Percentiles rank a stretch among this genome's conserved stretches.
Conservation (phyloP, 2,888 invertebrate species). For the Latrodectus hesperus region DNA sequence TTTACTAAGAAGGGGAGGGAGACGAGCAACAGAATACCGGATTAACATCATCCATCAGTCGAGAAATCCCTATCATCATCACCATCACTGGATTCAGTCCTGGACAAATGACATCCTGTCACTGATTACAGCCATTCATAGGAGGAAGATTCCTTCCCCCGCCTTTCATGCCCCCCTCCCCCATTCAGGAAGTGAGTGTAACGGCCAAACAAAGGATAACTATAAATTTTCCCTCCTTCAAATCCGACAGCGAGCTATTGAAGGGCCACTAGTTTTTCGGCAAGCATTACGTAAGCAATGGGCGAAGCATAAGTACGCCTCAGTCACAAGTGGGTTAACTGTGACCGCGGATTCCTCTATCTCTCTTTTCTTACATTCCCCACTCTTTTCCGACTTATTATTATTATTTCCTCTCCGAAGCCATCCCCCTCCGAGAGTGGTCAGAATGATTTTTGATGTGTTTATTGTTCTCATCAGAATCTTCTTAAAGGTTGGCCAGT, state of each 20-base stretch:
- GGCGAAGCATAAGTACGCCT: constrained; percentile 43
- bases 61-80: constrained; percentile 65
- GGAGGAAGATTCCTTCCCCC: constrained; percentile 7
- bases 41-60: constrained; percentile 68
- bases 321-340: not conserved
- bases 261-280: constrained; percentile 26
- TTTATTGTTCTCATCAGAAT: constrained; percentile 51
- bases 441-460: constrained; percentile 42
- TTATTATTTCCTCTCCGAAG: not conserved
- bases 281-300: constrained; percentile 66
- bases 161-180: constrained; percentile 1
- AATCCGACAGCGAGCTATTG: constrained; percentile 62
- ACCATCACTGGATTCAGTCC: constrained; percentile 59
- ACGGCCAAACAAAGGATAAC: constrained; percentile 69
- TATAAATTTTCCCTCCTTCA: constrained; percentile 68
- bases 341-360: constrained; percentile 1
- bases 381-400: not conserved
- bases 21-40: constrained; percentile 62
- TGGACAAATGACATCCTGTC: constrained; percentile 69
- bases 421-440: not conserved
- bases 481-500: not conserved
- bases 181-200: constrained; percentile 54
- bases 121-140: constrained; percentile 67
- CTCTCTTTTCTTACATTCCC: constrained; percentile 13
- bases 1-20: not conserved